phyloP scores from a whole-genome alignment of 2,888 invertebrate species.

The Arctia plantaginis region DNA sequence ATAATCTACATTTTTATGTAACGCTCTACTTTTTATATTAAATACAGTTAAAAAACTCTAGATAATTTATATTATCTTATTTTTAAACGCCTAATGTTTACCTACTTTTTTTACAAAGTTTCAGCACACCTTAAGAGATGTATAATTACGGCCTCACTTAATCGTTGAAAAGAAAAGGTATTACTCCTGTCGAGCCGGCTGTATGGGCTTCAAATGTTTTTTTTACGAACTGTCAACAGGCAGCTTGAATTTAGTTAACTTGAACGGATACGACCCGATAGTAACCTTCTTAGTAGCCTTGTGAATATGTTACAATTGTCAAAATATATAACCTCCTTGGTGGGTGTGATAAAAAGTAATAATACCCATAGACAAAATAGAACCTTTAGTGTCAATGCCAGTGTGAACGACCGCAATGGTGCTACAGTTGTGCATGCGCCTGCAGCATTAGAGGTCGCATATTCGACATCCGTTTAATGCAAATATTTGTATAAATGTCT shows the following conservation, averaged over 20 bases:
- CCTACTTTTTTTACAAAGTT: background rate
- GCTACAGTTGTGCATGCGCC: background rate
- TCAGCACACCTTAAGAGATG: background rate
- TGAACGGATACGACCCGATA: constrained; percentile 3
- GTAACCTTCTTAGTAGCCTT: constrained; percentile 18
- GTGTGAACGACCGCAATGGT: background rate
- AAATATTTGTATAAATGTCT: background rate
- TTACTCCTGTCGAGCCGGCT: background rate
- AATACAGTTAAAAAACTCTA: constrained; percentile 5
- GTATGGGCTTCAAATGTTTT: too few relatives aligned
- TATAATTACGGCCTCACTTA: too few relatives aligned
- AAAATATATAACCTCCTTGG: constrained; percentile 13
- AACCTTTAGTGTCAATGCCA: background rate
- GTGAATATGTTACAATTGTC: constrained; percentile 4
- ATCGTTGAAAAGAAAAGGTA: too few relatives aligned
- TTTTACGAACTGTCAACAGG: background rate
- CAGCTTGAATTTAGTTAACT: background rate
- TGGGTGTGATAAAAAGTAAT: constrained; percentile 3
- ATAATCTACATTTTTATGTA: constrained; percentile 8
- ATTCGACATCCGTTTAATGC: background rate
- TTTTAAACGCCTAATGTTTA: background rate
- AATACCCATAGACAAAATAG: background rate
- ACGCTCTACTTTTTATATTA: constrained; percentile 11
- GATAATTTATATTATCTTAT: background rate
- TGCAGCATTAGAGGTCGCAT: background rate